phyloP scores from a whole-genome alignment of 2,797 vertebrate genomes.

The Rhyacichthys aspro region DNA sequence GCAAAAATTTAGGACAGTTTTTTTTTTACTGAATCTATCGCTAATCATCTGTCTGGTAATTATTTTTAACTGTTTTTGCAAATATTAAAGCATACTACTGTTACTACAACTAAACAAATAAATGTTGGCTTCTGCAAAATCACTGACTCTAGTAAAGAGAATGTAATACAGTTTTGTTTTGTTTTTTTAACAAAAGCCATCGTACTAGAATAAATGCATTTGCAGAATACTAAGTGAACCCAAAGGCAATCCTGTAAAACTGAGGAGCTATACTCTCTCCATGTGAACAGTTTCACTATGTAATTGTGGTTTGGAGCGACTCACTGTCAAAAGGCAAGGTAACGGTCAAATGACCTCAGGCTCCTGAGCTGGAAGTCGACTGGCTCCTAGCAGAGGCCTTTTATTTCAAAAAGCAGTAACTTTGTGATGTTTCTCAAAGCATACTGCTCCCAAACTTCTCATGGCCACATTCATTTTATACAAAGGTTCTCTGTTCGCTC shows the following conservation, averaged over 20 bases:
- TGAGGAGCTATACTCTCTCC: not conserved
- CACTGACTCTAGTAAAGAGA: too few species aligned
- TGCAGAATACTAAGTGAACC: not conserved
- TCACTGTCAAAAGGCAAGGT: slow-evolving; percentile 39
- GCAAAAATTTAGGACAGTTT: too few species aligned
- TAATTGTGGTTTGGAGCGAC: slow-evolving; percentile 15
- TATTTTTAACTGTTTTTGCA: too few species aligned
- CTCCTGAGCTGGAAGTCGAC: slow-evolving; percentile 43
- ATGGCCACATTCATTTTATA: slow-evolving; percentile 78
- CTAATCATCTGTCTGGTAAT: too few species aligned
- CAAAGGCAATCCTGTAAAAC: not conserved
- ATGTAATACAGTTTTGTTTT: too few species aligned
- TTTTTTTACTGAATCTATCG: too few species aligned
- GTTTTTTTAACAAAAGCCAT: too few species aligned
- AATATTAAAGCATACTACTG: too few species aligned
- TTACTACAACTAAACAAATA: too few species aligned
- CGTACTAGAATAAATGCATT: too few species aligned
- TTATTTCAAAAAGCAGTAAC: slow-evolving; percentile 58
- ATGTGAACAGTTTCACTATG: slow-evolving; percentile 1
- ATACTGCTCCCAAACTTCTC: slow-evolving; percentile 75
- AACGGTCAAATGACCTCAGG: slow-evolving; percentile 36
- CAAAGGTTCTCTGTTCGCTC: slow-evolving; percentile 81
- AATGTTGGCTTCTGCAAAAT: too few species aligned
- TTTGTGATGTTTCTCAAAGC: slow-evolving; percentile 78
- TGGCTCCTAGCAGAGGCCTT: slow-evolving; percentile 52